Evolutionary conservation across 2,888 invertebrate genomes (phyloP), one percentile per base, ranked within the genome.

Genomic region (Candidula unifasciata): DNA sequence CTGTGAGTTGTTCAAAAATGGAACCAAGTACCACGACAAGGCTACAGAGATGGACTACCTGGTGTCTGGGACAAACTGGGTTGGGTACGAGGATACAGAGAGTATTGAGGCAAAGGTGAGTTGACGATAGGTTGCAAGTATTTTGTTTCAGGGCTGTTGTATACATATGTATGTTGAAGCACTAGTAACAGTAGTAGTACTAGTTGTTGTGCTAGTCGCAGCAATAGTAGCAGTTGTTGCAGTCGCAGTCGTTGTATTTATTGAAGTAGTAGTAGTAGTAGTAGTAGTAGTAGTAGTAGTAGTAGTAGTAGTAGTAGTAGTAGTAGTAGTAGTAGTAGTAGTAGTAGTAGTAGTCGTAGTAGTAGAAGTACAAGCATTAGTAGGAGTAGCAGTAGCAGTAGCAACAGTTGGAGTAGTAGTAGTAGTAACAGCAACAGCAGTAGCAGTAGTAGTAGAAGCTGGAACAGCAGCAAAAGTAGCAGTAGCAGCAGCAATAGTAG

Each of bases 241-340:
- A 66, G 66, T 66, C 13, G 66, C 27, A 27, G 66, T 66, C 13
- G 66, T 66, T n/a, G 66, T 60, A 66, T 24, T 27, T 27, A 27
- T 66, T n/a, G 66, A n/a, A 6, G 71, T 71, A 71, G 54, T 71
- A 71, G 21, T 69, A 80, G 71, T 27, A 69, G 80, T 68, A 71
- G 69, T 52, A 44, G 79, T 79, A 79, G 16, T 66, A 79, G 79
- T 79, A 79, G 66, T 52, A 79, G 64, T 64, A 79, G 79, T 79
- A 64, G 79, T 79, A 66, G 79, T 79, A 66, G 79, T 79, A 79
- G 79, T 66, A 79, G 79, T 71, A 71, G 81, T 71, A 71, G 81
- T 76, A 66, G 82, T 76, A 82, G 82, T 76, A 76, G 82, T 74
- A 82, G 66, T 76, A 76, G 76, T 82, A 82, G 76, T 82, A 76